Base-by-base conservation (phyloP, 2,113 vertebrate genomes). In the Lathamus discolor region DNA sequence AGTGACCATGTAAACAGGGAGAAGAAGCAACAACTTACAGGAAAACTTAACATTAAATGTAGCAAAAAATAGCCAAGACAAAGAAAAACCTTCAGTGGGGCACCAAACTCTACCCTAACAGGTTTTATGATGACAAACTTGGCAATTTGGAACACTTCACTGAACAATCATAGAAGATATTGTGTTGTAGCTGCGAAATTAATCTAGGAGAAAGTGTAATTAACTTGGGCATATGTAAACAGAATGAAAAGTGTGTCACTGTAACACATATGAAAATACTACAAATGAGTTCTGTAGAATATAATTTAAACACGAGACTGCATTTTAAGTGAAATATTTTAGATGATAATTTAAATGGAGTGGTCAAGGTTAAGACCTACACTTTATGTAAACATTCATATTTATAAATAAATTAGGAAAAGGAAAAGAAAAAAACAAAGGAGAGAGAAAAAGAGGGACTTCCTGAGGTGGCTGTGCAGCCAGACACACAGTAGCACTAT, bases 381-480 rank as follows among this genome's bases (percentile, higher is more conserved):
- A 86, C 73, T 97, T 94, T 91, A 95, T 95, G 97, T 98, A 98
- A 98, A 98, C 97, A 97, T 97, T 92, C 37, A 82, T 96, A 95
- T 84, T 94, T 96, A 97, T 97, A 97, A 98, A 98, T 98, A 98
- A 97, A 96, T 98, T 96, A 92, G 86, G 3, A 93, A 28, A 84
- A 90, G 33, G 77, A 68, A 43, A 64, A 79, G 41, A 61, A 67
- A 51, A 51, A 79, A 59, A 31, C 9, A 28, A 29, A 29, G 5
- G 17, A 23, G 9, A 7, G 5, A 63, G 69, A 35, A 77, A 91
- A 39, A 90, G 35, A 86, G 91, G 79, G 93, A 90, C 85, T 97
- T 98, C 98, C 98, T 98, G 97, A 98, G 98, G 93, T 75, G 96
- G 96, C 97, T 95, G 93, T 93, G 92, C 66, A 91, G 97, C 97